Evolutionary conservation across 2,113 vertebrate genomes (phyloP).

Genomic region (Grantiella picta): DNA sequence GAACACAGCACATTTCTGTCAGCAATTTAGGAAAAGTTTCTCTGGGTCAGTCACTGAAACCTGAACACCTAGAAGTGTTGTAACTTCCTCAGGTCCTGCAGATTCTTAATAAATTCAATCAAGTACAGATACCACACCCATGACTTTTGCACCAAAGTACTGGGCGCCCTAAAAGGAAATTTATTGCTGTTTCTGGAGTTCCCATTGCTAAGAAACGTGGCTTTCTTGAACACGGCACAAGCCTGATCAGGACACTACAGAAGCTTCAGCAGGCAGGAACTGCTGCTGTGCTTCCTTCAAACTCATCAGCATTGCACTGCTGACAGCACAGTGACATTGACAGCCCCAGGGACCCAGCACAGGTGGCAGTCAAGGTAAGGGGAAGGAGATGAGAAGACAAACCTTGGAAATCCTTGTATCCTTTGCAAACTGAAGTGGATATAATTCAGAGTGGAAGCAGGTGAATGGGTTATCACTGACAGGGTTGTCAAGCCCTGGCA

Average conservation of each 20-base stretch:
- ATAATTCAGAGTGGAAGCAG: neutral
- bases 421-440: neutral
- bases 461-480: neutral
- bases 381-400: constrained; percentile 8
- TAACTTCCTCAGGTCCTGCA: neutral
- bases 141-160: neutral
- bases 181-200: neutral
- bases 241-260: neutral
- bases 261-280: neutral
- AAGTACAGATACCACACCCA: neutral
- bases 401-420: neutral
- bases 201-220: neutral
- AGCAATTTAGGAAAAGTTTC: neutral
- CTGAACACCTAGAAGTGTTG: neutral
- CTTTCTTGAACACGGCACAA: neutral
- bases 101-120: neutral
- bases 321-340: neutral
- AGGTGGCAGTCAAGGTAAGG: constrained; percentile 28
- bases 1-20: neutral
- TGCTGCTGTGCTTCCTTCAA: neutral
- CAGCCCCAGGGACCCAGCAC: neutral
- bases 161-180: neutral
- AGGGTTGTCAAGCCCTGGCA: neutral
- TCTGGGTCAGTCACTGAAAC: neutral
- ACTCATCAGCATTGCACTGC: constrained; percentile 39